Conservation (phyloP, 2,113 vertebrate species). For the Acinonyx jubatus region DNA sequence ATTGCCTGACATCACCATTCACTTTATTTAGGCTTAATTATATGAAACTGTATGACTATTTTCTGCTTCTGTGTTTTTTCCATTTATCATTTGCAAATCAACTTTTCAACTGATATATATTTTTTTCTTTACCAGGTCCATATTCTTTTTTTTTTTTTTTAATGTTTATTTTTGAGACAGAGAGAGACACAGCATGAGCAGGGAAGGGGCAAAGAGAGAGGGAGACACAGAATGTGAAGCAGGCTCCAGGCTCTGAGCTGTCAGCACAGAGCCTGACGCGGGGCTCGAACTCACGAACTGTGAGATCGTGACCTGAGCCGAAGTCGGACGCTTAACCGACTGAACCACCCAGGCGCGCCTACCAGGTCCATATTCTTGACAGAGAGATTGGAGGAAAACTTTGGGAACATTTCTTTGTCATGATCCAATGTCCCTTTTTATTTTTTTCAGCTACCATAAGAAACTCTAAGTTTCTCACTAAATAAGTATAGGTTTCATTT, state of each 20-base stretch:
- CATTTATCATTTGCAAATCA: background rate
- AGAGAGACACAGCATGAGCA: too few species aligned
- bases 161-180: too few species aligned
- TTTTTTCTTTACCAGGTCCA: background rate
- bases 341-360: too few species aligned
- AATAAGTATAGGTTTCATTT: slow-evolving; percentile 55
- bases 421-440: slow-evolving; percentile 83
- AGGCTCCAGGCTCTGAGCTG: too few species aligned
- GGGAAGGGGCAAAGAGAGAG: too few species aligned
- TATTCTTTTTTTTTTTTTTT: background rate
- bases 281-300: too few species aligned
- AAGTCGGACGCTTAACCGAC: too few species aligned
- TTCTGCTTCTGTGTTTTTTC: background rate
- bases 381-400: slow-evolving; percentile 80
- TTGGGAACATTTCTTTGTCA: slow-evolving; percentile 82
- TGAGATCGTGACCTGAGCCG: too few species aligned
- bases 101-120: background rate
- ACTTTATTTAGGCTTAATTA: background rate
- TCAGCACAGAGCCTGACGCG: too few species aligned
- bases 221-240: too few species aligned
- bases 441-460: slow-evolving; percentile 82
- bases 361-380: background rate
- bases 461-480: slow-evolving; percentile 76
- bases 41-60: background rate
- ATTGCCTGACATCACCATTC: background rate